Evolutionary conservation across 2,797 vertebrate genomes (phyloP).

Genomic region (Molothrus aeneus): DNA sequence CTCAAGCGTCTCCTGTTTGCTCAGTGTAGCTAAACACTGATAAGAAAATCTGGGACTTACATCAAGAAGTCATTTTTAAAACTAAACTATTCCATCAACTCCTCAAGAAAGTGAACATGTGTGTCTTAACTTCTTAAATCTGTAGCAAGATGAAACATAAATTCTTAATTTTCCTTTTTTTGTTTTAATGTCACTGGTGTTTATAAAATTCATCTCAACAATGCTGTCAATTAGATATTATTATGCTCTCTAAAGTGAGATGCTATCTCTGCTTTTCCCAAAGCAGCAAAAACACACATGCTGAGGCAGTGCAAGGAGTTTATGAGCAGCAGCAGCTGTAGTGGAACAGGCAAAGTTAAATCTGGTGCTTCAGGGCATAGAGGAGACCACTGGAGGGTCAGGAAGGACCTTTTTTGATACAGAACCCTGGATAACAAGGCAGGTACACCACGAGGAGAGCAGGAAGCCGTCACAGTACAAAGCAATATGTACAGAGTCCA

Average conservation of each 20-base stretch:
- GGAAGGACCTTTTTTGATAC: neutral
- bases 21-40: neutral
- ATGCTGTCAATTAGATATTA: conserved; percentile 42
- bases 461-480: neutral
- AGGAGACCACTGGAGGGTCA: neutral
- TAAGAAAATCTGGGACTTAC: neutral
- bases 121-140: neutral
- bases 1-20: neutral
- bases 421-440: neutral
- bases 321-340: conserved; percentile 21
- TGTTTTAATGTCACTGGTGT: conserved; percentile 14
- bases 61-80: neutral
- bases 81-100: neutral
- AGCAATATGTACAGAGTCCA: neutral
- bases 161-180: conserved; percentile 15
- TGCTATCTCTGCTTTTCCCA: conserved; percentile 40
- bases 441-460: neutral
- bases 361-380: neutral
- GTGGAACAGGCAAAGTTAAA: neutral
- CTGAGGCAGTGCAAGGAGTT: neutral
- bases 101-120: neutral
- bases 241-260: conserved; percentile 8
- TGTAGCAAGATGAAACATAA: conserved; percentile 26
- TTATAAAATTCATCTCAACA: conserved; percentile 47
- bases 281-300: neutral